Evolutionary conservation across 2,797 vertebrate species (phyloP), one percentile per base, ranked within the genome.

Genomic region (Poliocrania exsul): DNA sequence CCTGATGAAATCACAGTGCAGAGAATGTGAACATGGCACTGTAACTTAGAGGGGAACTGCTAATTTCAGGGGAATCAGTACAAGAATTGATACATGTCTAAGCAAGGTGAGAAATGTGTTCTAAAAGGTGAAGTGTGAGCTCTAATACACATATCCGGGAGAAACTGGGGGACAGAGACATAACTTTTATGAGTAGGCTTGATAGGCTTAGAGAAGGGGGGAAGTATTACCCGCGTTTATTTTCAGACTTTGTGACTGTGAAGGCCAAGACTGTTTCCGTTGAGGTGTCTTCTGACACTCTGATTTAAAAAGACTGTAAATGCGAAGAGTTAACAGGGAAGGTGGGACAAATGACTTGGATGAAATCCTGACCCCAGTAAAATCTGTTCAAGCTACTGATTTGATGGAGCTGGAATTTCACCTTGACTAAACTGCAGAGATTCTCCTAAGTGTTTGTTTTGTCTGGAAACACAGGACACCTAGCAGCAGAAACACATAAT

Each of bases 1-100:
- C 42, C 57, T 70, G 25, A 10, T 57, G 11, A 57, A 77, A 31
- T 44, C 23, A 8, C 19, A 65, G 46, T 7, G 47, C 58, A 64
- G 54, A 54, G 31, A 25, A 66, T 28, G n/a, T 2, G 7, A 23
- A 47, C 2, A 4, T 14, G 12, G 9, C 17, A 19, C 42, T 46
- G 0, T 20, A 21, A 73, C 4, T 28, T 0, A 51, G n/a, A 50
- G 40, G 29, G 13, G 33, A 80, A 19, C 5, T 23, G n/a, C 13
- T 67, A 47, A 57, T 51, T 64, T 44, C 15, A 35, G 49, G 31
- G 40, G 4, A 42, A 35, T 16, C 24, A 37, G 31, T 60, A 83
- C 24, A 38, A 33, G 73, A 49, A 53, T 28, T 40, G 56, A n/a
- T 17, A 23, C 1, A 35, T 17, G 42, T 10, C 17, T 10, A 19